phyloP scores from a whole-genome alignment of 2,113 vertebrate genomes.

The Herpetotheres cachinnans region DNA sequence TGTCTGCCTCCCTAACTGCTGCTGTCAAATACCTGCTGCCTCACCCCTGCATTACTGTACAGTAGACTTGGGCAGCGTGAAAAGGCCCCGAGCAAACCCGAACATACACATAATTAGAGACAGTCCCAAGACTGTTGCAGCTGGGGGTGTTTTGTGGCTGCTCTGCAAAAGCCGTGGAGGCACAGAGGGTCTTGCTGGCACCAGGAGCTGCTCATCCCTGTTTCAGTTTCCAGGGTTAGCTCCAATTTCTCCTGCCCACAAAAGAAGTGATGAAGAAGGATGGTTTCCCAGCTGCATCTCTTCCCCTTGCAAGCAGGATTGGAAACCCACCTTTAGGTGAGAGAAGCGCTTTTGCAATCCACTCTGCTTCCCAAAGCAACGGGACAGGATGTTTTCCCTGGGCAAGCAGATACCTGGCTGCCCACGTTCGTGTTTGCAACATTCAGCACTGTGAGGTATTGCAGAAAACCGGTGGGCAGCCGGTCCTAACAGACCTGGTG shows the following conservation, averaged over 20 bases:
- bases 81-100: background rate
- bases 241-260: background rate
- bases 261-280: background rate
- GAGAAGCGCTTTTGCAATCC: background rate
- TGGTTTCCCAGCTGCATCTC: background rate
- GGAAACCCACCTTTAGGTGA: background rate
- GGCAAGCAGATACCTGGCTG: background rate
- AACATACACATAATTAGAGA: background rate
- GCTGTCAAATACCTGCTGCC: background rate
- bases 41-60: background rate
- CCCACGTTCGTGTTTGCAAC: accelerated
- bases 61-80: background rate
- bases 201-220: background rate
- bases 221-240: background rate
- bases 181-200: background rate
- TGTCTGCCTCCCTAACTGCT: background rate
- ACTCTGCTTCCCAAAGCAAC: background rate
- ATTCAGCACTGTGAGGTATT: accelerated
- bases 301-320: background rate
- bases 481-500: background rate
- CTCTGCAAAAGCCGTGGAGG: background rate
- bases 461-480: background rate
- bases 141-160: background rate
- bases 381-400: background rate
- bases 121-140: background rate